Percentiles rank a stretch among this genome's conserved stretches.
Conservation (phyloP, 2,797 vertebrate genomes). For the Onychomys leucogaster region DNA sequence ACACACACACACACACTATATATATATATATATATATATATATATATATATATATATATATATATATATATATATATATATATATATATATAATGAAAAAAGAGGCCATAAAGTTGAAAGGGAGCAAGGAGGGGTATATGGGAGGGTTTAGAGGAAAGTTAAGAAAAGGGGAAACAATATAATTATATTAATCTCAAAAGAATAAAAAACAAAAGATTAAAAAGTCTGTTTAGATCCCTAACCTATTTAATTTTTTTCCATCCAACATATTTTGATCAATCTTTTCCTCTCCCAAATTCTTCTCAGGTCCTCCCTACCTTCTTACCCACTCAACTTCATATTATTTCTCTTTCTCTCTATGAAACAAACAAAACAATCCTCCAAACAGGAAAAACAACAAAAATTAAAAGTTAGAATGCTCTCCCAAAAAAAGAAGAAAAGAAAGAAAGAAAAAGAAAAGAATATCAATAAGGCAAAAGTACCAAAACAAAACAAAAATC, state of each 20-base stretch:
- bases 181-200: neutral
- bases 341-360: neutral
- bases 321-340: neutral
- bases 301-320: neutral
- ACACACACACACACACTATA: too few relatives aligned
- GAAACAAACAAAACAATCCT: neutral
- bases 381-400: neutral
- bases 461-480: neutral
- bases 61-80: too few relatives aligned
- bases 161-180: neutral
- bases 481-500: neutral
- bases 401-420: neutral
- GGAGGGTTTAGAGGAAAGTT: neutral
- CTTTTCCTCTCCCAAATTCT: too few relatives aligned
- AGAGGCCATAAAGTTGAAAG: neutral
- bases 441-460: neutral
- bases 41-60: too few relatives aligned
- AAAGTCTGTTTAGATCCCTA: neutral
- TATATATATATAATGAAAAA: too few relatives aligned
- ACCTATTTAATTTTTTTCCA: neutral
- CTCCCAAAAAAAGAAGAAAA: too few relatives aligned
- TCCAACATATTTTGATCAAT: neutral
- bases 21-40: too few relatives aligned
- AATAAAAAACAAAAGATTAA: neutral
- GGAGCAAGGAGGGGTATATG: neutral